Base-by-base conservation (phyloP, 2,888 invertebrate genomes). In the Gari tellinella region DNA sequence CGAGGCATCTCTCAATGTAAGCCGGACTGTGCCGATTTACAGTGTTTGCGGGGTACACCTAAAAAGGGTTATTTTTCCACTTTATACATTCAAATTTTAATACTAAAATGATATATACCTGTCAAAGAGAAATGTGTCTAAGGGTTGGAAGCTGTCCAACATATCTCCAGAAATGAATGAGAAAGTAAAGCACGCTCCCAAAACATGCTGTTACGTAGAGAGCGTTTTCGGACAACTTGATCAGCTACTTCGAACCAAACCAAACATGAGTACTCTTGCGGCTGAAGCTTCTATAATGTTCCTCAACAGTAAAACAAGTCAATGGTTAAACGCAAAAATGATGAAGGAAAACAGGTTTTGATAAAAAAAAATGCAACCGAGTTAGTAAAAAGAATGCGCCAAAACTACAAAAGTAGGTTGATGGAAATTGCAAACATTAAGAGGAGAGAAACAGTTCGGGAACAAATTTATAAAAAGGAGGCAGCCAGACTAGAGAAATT, bases 221-320 rank as follows among this genome's bases (percentile, higher is more conserved):
- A 60, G 60, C 37, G 19, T 64, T 43, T 56, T 64, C 40, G 56
- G 63, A 8, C 72, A 66, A 38, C 38, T 66, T 1, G 72, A 65
- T 23, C 43, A 61, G 14, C 43, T 65, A 10, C 19, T 66, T 10
- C 25, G 61, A 57, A 62, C 46, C 17, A 62, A 73, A 37, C 73
- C 57, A 55, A 73, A 58, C 45, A 53, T 63, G 10, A 51, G 17
- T 21, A 68, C 64, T 8, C 46, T 62, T 19, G 75, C 66, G 19
- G 69, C 66, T 37, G 69, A 75, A 43, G 49, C 75, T 17, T 52
- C 46, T 26, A 62, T 75, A 25, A 75, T 75, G 75, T 75, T 75
- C 37, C 14, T 53, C 10, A 73, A 68, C 40, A 67, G 69, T 37
- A 69, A 69, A 48, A 75, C 65, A 12, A 14, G 65, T 3, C 17